Evolutionary conservation across 2,113 vertebrate genomes (phyloP), one percentile per base, ranked within the genome.

Genomic region (Anas platyrhynchos): DNA sequence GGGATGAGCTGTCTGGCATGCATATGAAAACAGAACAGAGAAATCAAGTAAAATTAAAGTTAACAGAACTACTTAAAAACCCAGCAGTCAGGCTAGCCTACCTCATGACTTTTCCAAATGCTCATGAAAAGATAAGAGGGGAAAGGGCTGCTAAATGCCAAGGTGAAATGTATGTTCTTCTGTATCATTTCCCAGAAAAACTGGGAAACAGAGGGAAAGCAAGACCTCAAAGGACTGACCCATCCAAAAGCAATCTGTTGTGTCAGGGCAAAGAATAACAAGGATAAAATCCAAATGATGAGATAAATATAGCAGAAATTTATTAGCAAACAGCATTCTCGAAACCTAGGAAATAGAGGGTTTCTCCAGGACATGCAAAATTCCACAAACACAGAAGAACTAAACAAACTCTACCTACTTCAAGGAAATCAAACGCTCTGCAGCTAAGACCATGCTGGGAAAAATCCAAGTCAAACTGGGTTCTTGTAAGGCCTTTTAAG

Each of bases 1-100:
- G 81, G 92, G 87, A 86, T 95, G 93, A 96, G 87, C 93, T 95
- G 84, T 97, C 92, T 14, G 88, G 92, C 91, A 96, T 63, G 93
- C 61, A 14, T 92, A 76, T 91, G 84, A 94, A 93, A 97, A 96
- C 0, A 26, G 91, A 89, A 87, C 85, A 87, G 92, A 56, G 88
- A 96, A 96, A 97, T 95, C 83, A 58, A 95, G 80, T 67, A 89
- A 94, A 96, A 96, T 94, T 88, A 94, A 94, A 96, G 73, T 90
- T 94, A 96, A 94, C 77, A 88, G 80, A 76, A 68, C 82, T 86
- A 91, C 92, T 85, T n/a, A 89, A 88, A 83, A 62, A 44, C 46
- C 74, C 88, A 86, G 90, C 81, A 91, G 82, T 21, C 92, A 80
- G 79, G 74, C 63, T 74, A 74, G 76, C 83, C 80, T 84, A 76